Percentiles rank a stretch among this genome's conserved stretches.
These are phyloP conservation scores for Pluvialis apricaria DNA, from an alignment of 2,113 vertebrate genomes.

Conservation along the genomic window DNA sequence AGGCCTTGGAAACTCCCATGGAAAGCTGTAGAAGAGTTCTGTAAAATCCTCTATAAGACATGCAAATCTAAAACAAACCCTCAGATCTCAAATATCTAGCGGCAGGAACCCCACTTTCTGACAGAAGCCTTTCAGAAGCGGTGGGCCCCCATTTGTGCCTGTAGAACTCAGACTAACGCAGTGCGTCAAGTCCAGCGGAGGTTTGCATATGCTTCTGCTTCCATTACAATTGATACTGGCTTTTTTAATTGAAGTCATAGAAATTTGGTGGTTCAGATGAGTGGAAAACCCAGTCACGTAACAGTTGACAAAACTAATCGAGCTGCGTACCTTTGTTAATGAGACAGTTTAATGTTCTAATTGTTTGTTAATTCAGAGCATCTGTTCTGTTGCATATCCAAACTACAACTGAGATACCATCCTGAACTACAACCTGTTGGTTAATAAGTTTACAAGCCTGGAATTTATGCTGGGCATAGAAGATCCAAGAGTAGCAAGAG, in stretches of 20 bases:
- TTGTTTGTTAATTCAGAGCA: background rate
- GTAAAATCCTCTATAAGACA: background rate
- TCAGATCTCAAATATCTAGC: background rate
- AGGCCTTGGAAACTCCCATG: background rate
- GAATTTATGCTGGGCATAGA: background rate
- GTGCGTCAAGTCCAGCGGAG: background rate
- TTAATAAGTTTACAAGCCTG: background rate
- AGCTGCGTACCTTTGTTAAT: background rate
- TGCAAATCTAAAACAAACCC: background rate
- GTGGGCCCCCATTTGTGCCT: background rate
- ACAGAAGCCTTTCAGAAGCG: background rate
- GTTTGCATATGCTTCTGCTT: background rate
- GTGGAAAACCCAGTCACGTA: background rate
- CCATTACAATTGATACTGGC: background rate
- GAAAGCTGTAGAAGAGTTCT: background rate
- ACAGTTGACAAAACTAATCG: background rate
- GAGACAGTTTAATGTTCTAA: background rate
- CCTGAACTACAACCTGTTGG: background rate
- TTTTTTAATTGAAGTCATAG: background rate
- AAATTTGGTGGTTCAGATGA: background rate
- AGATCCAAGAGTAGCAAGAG: background rate
- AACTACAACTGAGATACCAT: background rate
- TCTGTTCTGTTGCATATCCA: slow-evolving; percentile 16
- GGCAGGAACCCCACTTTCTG: background rate
- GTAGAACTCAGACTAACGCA: background rate